These are phyloP conservation scores for Palaemon carinicauda DNA, from an alignment of 1,140 invertebrate genomes.

Conservation along the genomic window DNA sequence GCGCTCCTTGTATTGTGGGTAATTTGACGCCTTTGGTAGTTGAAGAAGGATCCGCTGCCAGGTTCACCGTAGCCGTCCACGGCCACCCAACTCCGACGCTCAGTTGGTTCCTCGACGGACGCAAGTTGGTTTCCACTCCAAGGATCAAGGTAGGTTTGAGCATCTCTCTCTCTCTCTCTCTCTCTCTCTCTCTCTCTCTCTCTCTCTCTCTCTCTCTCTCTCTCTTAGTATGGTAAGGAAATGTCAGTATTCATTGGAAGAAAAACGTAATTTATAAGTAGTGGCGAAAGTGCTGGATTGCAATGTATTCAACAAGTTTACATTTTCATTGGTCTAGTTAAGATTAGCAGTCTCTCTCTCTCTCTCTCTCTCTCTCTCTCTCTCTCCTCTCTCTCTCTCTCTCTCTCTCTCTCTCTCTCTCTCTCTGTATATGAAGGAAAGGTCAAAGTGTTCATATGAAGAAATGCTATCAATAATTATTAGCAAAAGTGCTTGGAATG, in stretches of 20 bases:
- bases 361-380: neutral
- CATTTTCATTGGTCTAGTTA: no score
- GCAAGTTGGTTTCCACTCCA: constrained; percentile 76
- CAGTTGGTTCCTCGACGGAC: constrained; percentile 89
- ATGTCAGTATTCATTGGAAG: no score
- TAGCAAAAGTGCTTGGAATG: no score
- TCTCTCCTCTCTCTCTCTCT: neutral
- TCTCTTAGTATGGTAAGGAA: neutral
- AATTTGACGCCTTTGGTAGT: constrained; percentile 49
- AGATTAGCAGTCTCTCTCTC: neutral
- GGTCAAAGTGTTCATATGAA: no score
- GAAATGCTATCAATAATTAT: no score
- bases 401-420: no score
- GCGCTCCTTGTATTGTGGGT: constrained; percentile 43
- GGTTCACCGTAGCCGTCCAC: constrained; percentile 48
- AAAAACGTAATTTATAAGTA: no score
- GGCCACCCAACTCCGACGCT: constrained; percentile 81
- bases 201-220: neutral
- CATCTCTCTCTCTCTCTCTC: neutral
- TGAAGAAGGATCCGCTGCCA: constrained; percentile 44
- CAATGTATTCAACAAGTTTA: no score
- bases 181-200: neutral
- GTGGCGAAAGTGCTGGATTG: no score
- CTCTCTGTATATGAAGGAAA: no score
- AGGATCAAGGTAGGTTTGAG: constrained; percentile 79